phyloP scores from a whole-genome alignment of 2,888 invertebrate species.

The Mycalesis mineus region DNA sequence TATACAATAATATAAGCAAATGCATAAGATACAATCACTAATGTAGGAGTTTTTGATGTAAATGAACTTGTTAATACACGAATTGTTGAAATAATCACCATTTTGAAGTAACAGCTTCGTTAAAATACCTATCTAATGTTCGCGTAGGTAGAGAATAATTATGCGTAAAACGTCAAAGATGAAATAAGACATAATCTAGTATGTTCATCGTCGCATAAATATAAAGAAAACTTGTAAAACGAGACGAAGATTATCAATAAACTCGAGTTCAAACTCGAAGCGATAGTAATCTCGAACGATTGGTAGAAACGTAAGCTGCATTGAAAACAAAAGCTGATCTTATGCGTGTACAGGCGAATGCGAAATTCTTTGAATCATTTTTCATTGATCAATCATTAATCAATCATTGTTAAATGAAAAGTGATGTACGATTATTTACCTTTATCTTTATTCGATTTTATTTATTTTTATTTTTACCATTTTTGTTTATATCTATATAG shows the following conservation, averaged over 20 bases:
- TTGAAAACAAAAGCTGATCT: conserved; percentile 22
- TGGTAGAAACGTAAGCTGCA: conserved; percentile 11
- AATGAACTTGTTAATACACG: not conserved
- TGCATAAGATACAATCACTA: no score
- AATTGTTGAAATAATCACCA: not conserved
- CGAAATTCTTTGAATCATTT: conserved; percentile 3
- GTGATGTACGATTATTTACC: no score
- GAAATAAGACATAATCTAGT: conserved; percentile 21
- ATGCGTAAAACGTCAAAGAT: conserved; percentile 13
- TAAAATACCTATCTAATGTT: not conserved
- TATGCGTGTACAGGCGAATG: not conserved
- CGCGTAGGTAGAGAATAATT: not conserved
- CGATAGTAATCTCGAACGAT: conserved; percentile 19
- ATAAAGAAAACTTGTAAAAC: conserved; percentile 16
- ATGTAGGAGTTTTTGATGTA: no score
- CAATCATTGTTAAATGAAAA: no score
- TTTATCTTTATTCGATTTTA: no score
- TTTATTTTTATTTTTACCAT: no score
- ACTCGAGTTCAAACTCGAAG: conserved; percentile 15
- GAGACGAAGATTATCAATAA: conserved; percentile 19
- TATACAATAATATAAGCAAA: no score
- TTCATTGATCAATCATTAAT: not conserved
- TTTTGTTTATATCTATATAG: no score
- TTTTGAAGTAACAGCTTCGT: not conserved
- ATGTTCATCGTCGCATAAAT: conserved; percentile 17